Base-by-base conservation (phyloP, 2,888 invertebrate species). In the Boloria euphrosyne region DNA sequence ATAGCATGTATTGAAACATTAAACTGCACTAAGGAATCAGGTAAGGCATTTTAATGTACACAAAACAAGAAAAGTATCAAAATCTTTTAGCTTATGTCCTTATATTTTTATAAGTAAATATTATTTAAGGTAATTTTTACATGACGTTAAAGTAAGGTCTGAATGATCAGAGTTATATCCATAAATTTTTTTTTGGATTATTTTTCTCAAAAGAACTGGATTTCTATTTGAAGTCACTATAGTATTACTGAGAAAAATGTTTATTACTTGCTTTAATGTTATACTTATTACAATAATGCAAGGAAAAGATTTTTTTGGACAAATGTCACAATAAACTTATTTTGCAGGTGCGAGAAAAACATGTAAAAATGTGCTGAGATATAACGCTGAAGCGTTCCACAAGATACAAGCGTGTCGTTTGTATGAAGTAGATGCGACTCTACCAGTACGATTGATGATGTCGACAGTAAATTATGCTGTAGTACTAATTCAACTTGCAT, bases 351-450 rank as follows among this genome's bases (percentile, higher is more conserved):
- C 52, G 49, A 57, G 47, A 58, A 13, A 52, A 52, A 62, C 47
- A 13, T 66, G 62, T 16, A 66, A 66, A 44, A 66, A 62, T 53
- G 27, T 66, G 7, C 22, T 66, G 5, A 57, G 62, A 38, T 58
- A 62, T 10, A 62, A 62, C n/a, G 46, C 46, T 13, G 53, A 27
- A 31, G 49, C 3, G 1, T 62, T 66, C 49, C 13, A n/a, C 3
- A 66, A 58, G 31, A 43, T 66, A 46, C 16, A 62, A 58, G 17
- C 43, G 14, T 47, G 53, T 51, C n/a, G 52, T 10, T 14, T 58
- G 6, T 66, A 52, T 16, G 22, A 10, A 53, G 51, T 66, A 22
- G 66, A 66, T 38, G 62, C 62, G 13, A 31, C 46, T 14, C 31
- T 62, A 22, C 66, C 66, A 4, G 38, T 66, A 13, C 13, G 3